A percentile compares a stretch with the other conserved stretches of the same genome.
Evolutionary conservation across 2,113 vertebrate genomes (phyloP).

Genomic region (Zingel zingel): DNA sequence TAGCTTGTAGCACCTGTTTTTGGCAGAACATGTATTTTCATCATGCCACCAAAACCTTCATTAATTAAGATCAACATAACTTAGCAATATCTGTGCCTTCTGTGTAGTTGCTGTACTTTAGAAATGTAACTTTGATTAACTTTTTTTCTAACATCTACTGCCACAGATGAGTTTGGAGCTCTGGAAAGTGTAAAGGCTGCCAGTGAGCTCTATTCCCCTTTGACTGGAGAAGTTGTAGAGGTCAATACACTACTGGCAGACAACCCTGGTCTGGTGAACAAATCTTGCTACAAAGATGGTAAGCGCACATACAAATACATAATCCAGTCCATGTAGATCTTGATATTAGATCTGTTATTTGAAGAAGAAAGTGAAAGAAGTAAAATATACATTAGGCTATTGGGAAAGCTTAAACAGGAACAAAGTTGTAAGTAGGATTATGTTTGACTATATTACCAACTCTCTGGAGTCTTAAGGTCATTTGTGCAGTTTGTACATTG

Average conservation of each 20-base stretch:
- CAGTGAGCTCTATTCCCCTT: conserved; percentile 96
- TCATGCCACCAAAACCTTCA: background rate
- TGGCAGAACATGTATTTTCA: background rate
- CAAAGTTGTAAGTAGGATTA: background rate
- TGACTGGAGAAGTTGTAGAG: conserved; percentile 95
- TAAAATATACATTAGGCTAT: background rate
- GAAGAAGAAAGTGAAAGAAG: background rate
- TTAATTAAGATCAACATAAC: background rate
- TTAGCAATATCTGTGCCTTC: background rate
- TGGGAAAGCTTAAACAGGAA: background rate
- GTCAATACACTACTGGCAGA: conserved; percentile 92
- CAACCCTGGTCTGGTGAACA: conserved; percentile 95
- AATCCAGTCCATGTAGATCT: background rate
- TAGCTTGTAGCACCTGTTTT: background rate
- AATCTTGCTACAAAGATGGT: conserved; percentile 98
- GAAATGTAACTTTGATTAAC: background rate
- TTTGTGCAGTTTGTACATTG: background rate
- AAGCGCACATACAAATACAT: conserved; percentile 54
- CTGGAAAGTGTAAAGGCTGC: conserved; percentile 99
- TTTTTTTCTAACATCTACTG: conserved; percentile 11
- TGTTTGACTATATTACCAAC: background rate
- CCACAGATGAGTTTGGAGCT: conserved; percentile 96
- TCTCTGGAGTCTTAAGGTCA: background rate
- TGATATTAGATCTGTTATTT: background rate
- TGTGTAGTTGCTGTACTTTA: background rate